Percentiles rank a stretch among this genome's conserved stretches.
Evolutionary conservation across 1,140 invertebrate genomes (phyloP).

Genomic region (Macrotrachela quadricornifera): DNA sequence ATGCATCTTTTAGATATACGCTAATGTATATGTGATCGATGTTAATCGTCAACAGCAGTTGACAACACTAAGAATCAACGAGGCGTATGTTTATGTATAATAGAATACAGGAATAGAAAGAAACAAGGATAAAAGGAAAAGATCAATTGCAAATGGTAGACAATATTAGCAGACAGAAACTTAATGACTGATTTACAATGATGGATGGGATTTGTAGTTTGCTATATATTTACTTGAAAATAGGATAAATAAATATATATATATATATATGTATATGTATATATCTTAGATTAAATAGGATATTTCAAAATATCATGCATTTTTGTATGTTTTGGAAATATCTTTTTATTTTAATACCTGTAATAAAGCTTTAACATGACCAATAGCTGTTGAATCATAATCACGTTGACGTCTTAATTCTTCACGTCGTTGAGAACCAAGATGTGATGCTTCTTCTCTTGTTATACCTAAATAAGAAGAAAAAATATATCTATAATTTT

Average conservation of each 20-base stretch:
- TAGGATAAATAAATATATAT: neutral
- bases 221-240: neutral
- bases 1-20: too few species aligned
- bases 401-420: slow-evolving; percentile 6
- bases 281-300: neutral
- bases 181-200: too few species aligned
- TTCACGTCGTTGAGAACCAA: slow-evolving; percentile 8
- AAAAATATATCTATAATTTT: too few species aligned
- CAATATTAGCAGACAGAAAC: too few species aligned
- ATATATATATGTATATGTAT: neutral
- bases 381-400: neutral
- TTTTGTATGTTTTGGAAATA: neutral
- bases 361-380: neutral
- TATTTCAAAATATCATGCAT: neutral
- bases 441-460: slow-evolving; percentile 1
- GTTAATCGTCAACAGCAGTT: too few species aligned
- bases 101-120: too few species aligned
- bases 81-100: too few species aligned
- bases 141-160: too few species aligned
- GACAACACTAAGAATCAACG: too few species aligned
- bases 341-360: neutral
- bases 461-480: slow-evolving; percentile 1
- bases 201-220: neutral
- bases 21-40: too few species aligned
- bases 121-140: too few species aligned